Evolutionary conservation across 2,888 invertebrate genomes (phyloP).

Genomic region (Hydrotaea cyrtoneurina): DNA sequence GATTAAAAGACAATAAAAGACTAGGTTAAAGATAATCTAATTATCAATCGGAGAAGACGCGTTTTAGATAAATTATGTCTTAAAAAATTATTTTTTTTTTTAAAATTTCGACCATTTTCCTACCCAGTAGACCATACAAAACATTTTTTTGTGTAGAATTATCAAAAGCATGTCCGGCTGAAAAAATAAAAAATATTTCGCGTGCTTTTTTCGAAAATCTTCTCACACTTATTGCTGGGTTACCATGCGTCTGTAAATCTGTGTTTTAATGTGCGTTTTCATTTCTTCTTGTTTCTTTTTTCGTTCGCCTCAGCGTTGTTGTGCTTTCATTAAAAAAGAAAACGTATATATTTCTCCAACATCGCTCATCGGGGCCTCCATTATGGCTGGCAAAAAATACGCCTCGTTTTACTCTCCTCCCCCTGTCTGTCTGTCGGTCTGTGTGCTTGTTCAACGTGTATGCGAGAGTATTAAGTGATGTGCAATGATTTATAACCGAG

Average conservation of each 20-base stretch:
- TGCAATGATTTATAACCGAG: constrained; percentile 70
- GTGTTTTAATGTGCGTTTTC: constrained; percentile 53
- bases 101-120: too few relatives aligned
- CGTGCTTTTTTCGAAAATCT: too few relatives aligned
- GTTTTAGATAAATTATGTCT: too few relatives aligned
- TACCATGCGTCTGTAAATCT: constrained; percentile 35
- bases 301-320: neutral
- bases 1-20: too few relatives aligned
- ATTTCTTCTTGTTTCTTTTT: neutral
- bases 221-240: neutral
- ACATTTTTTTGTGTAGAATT: too few relatives aligned
- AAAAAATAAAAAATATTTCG: too few relatives aligned
- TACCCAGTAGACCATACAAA: too few relatives aligned
- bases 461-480: constrained; percentile 60
- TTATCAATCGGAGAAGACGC: too few relatives aligned
- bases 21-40: too few relatives aligned
- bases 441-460: neutral
- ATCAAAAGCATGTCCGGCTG: too few relatives aligned
- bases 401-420: neutral
- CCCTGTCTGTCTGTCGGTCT: neutral
- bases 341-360: neutral
- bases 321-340: constrained; percentile 35
- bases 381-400: neutral
- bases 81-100: too few relatives aligned
- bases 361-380: constrained; percentile 8